Conservation (phyloP, 2,797 vertebrate species). For the Protosalanx chinensis region DNA sequence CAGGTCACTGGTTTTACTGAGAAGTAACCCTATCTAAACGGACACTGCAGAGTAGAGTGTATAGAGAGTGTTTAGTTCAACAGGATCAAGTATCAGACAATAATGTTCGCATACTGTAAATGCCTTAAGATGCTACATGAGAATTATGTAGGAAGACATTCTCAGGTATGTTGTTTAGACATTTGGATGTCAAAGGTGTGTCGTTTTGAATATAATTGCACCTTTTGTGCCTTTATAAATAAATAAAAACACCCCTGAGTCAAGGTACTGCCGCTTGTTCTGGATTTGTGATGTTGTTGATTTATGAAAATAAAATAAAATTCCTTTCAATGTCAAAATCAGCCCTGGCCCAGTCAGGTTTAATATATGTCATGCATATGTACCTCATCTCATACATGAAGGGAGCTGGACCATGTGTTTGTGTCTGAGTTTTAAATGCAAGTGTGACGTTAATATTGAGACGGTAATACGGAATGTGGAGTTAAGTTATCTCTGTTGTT, state of each 20-base stretch:
- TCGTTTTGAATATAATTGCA: constrained; percentile 2
- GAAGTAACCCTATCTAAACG: not conserved
- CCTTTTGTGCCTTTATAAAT: not conserved
- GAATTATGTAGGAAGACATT: constrained; percentile 32
- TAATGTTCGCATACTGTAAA: constrained; percentile 3
- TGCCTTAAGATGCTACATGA: constrained; percentile 47
- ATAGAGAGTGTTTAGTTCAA: no score
- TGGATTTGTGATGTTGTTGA: not conserved
- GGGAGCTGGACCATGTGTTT: constrained; percentile 86
- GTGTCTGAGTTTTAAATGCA: constrained; percentile 45
- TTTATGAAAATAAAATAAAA: constrained; percentile 16
- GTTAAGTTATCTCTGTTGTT: constrained; percentile 19
- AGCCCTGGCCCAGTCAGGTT: constrained; percentile 22
- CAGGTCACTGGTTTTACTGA: not conserved
- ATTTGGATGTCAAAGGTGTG: not conserved
- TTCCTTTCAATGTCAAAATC: constrained; percentile 8
- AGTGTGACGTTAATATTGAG: constrained; percentile 42
- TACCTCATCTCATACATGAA: constrained; percentile 44
- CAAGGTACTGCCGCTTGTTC: no score
- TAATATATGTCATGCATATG: constrained; percentile 25
- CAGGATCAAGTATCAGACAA: not conserved
- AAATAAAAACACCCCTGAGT: not conserved
- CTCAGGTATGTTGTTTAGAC: constrained; percentile 63
- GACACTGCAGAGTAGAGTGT: not conserved
- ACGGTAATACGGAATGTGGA: constrained; percentile 32